A percentile compares a stretch with the other conserved stretches of the same genome.
Conservation (phyloP, 2,797 vertebrate genomes). For the Mergus octosetaceus region DNA sequence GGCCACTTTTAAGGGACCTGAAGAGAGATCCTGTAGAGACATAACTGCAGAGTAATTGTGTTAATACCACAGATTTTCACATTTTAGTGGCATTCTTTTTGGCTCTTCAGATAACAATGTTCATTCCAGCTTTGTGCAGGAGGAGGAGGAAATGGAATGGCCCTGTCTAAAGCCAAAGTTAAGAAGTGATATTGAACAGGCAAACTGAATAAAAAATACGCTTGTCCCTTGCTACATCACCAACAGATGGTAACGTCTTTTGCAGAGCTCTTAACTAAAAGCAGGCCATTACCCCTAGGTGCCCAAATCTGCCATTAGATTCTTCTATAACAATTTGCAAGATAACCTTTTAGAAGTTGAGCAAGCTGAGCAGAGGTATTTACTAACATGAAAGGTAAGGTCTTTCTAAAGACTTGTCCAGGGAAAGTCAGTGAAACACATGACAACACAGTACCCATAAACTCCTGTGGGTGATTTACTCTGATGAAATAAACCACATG, state of each 20-base stretch:
- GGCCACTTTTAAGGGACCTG: background rate
- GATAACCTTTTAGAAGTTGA: slow-evolving; percentile 10
- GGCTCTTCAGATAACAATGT: background rate
- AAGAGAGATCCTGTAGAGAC: background rate
- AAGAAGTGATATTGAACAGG: slow-evolving; percentile 25
- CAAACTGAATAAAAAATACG: slow-evolving; percentile 39
- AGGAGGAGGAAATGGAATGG: background rate
- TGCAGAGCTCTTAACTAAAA: slow-evolving; percentile 21
- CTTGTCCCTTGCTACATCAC: background rate
- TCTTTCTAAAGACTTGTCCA: slow-evolving; percentile 12
- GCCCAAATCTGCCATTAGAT: background rate
- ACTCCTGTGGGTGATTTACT: background rate
- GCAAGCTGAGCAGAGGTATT: background rate
- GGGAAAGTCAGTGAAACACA: background rate
- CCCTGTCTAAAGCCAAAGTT: background rate
- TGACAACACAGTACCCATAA: background rate
- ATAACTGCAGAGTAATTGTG: background rate
- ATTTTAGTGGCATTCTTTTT: background rate
- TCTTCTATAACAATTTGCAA: slow-evolving; percentile 46
- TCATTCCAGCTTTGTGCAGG: background rate
- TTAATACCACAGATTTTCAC: background rate
- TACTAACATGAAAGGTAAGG: slow-evolving; percentile 17
- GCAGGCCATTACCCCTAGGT: slow-evolving; percentile 35
- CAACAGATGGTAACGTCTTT: slow-evolving; percentile 21
- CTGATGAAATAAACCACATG: background rate